phyloP scores from a whole-genome alignment of 2,113 vertebrate species.

The Eptesicus fuscus region DNA sequence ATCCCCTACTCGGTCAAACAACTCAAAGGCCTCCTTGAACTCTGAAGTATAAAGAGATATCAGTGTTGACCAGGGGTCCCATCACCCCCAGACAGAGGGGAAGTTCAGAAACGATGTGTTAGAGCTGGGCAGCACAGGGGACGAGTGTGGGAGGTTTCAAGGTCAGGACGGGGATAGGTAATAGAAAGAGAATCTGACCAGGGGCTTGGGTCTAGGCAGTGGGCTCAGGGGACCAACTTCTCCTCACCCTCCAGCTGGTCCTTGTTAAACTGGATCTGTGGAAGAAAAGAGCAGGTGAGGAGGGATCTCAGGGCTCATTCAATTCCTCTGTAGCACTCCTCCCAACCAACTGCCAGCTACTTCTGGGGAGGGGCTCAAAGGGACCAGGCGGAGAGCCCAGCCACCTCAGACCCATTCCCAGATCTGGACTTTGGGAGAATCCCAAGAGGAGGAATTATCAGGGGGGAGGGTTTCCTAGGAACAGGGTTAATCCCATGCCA shows the following conservation, averaged over 20 bases:
- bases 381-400: slow-evolving; percentile 36
- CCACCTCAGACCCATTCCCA: slow-evolving; percentile 55
- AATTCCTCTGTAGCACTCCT: background rate
- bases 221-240: slow-evolving; percentile 10
- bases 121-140: background rate
- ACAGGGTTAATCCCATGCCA: slow-evolving; percentile 76
- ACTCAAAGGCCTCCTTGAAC: slow-evolving; percentile 79
- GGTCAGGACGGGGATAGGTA: background rate
- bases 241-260: slow-evolving; percentile 79
- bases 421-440: slow-evolving; percentile 67
- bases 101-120: background rate
- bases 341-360: slow-evolving; percentile 56
- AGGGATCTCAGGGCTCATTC: slow-evolving; percentile 6
- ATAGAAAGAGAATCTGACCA: background rate
- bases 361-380: slow-evolving; percentile 53
- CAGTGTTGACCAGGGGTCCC: slow-evolving; percentile 10
- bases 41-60: slow-evolving; percentile 59
- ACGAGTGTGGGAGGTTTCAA: slow-evolving; percentile 12
- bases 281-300: slow-evolving; percentile 65
- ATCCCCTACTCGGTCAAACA: slow-evolving; percentile 77
- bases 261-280: slow-evolving; percentile 80
- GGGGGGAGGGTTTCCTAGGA: slow-evolving; percentile 62
- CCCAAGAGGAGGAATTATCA: slow-evolving; percentile 66
- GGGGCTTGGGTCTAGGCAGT: background rate
- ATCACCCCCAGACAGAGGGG: background rate